phyloP scores from a whole-genome alignment of 2,888 invertebrate genomes.

The Carabus problematicus region DNA sequence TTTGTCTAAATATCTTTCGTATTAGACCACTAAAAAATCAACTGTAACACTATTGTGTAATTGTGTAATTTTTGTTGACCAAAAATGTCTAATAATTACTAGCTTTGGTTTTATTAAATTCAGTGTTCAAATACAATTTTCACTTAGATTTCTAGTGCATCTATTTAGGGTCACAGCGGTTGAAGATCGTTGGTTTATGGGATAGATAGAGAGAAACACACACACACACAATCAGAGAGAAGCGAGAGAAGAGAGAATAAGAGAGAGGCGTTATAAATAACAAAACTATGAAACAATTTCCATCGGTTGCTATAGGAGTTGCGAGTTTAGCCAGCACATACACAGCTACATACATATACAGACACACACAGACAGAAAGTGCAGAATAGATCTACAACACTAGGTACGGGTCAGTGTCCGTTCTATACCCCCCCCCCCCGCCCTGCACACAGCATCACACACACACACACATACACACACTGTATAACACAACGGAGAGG shows the following conservation, averaged over 20 bases:
- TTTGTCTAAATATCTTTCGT: too few relatives aligned
- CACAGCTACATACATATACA: neutral
- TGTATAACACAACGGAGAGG: conserved; percentile 8
- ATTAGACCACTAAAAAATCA: too few relatives aligned
- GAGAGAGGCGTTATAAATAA: conserved; percentile 24
- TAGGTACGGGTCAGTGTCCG: conserved; percentile 38
- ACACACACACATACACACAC: neutral
- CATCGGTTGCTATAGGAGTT: conserved; percentile 17
- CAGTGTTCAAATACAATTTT: too few relatives aligned
- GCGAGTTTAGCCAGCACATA: neutral
- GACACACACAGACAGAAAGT: conserved; percentile 3
- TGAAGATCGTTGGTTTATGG: neutral
- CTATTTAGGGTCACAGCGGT: too few relatives aligned
- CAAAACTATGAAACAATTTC: conserved; percentile 34
- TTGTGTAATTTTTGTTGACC: too few relatives aligned
- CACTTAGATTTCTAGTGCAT: too few relatives aligned
- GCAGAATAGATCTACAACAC: conserved; percentile 3
- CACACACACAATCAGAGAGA: too few relatives aligned
- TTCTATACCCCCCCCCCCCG: conserved; percentile 22
- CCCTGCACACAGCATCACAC: conserved; percentile 1
- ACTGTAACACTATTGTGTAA: too few relatives aligned
- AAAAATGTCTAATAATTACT: too few relatives aligned
- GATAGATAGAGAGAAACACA: neutral
- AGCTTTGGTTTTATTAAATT: too few relatives aligned
- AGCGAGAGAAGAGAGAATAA: neutral